phyloP scores from a whole-genome alignment of 2,113 vertebrate genomes.

The Calypte anna region DNA sequence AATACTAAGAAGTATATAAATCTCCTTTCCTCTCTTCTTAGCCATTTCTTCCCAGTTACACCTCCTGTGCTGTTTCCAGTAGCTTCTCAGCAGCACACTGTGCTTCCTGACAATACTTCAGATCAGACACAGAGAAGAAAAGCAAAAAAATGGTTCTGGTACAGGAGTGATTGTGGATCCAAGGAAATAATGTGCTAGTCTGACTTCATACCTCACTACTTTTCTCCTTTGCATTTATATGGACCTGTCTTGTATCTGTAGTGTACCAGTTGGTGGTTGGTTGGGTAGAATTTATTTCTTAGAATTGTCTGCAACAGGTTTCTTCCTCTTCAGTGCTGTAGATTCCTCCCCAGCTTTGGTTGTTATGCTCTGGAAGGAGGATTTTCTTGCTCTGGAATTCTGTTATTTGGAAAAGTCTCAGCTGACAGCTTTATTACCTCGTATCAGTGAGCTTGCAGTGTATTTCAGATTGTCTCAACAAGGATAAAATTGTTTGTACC shows the following conservation, averaged over 20 bases:
- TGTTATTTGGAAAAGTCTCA: neutral
- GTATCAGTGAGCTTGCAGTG: neutral
- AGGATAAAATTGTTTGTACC: neutral
- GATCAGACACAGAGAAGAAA: neutral
- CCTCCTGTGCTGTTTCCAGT: neutral
- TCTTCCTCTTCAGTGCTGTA: neutral
- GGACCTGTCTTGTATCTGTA: neutral
- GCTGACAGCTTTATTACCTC: neutral
- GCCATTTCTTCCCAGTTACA: neutral
- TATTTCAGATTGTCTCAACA: neutral
- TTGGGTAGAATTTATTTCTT: neutral
- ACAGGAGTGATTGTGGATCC: neutral
- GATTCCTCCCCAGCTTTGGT: neutral
- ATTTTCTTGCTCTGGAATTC: neutral
- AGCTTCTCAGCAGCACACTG: neutral
- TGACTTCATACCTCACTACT: neutral
- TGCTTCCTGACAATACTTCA: neutral
- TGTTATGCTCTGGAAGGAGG: neutral
- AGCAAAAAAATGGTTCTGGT: neutral
- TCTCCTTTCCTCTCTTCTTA: neutral
- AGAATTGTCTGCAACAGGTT: neutral
- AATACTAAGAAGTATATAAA: neutral
- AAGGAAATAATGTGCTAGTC: neutral
- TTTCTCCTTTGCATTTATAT: neutral
- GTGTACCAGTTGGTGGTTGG: neutral